Percentiles rank a stretch among this genome's conserved stretches.
These are phyloP conservation scores for Callospermophilus lateralis DNA, from an alignment of 2,113 vertebrate genomes.

Conservation along the genomic window DNA sequence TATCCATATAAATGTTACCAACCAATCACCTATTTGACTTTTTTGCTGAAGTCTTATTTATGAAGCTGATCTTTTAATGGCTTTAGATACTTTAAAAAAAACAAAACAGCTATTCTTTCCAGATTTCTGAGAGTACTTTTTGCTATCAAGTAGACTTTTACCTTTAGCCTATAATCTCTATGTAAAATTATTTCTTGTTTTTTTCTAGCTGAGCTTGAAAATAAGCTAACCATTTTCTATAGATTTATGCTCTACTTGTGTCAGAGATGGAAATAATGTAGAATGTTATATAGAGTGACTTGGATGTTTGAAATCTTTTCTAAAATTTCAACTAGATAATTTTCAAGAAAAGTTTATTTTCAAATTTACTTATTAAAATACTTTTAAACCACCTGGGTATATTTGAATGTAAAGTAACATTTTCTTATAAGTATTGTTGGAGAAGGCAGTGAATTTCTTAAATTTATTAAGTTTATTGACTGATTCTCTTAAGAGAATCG, in stretches of 20 bases:
- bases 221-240: neutral
- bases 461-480: neutral
- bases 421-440: neutral
- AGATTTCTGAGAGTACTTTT: neutral
- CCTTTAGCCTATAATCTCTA: neutral
- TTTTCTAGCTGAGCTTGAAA: neutral
- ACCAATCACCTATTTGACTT: neutral
- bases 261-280: neutral
- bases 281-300: neutral
- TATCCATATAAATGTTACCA: neutral
- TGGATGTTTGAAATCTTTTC: neutral
- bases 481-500: neutral
- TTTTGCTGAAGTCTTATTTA: neutral
- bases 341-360: neutral
- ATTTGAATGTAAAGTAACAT: neutral
- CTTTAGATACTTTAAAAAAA: neutral
- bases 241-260: neutral
- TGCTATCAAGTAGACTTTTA: neutral
- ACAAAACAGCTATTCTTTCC: neutral
- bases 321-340: neutral
- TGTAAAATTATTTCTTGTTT: neutral
- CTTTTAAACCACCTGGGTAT: neutral
- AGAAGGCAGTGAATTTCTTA: neutral
- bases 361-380: neutral
- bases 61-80: neutral